These are phyloP conservation scores for Hirudinaria manillensis DNA, from an alignment of 2,888 invertebrate species.

Conservation along the genomic window DNA sequence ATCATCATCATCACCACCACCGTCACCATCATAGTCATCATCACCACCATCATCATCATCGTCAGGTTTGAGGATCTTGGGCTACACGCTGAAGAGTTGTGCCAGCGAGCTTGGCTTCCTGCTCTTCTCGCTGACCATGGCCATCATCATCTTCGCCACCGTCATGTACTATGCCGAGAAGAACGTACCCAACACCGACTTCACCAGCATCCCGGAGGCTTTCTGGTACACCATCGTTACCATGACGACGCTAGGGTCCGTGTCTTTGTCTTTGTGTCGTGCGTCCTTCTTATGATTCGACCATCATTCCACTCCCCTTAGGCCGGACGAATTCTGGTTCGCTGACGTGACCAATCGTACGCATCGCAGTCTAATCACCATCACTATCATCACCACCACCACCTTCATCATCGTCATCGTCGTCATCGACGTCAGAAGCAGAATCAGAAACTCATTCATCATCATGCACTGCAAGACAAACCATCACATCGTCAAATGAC, in stretches of 20 bases:
- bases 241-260: constrained; percentile 98
- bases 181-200: constrained; percentile 90
- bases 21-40: constrained; percentile 6
- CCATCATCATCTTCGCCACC: constrained; percentile 99
- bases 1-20: constrained; percentile 17
- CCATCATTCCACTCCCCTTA: too few relatives aligned
- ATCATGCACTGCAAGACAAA: too few relatives aligned
- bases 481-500: too few relatives aligned
- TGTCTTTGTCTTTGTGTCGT: constrained; percentile 49
- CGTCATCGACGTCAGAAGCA: too few relatives aligned
- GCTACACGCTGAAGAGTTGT: constrained; percentile 97
- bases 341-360: too few relatives aligned
- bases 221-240: constrained; percentile 99
- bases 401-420: too few relatives aligned
- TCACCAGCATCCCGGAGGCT: constrained; percentile 97
- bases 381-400: too few relatives aligned
- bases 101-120: constrained; percentile 98
- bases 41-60: not conserved
- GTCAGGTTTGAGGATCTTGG: constrained; percentile 84
- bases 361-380: too few relatives aligned
- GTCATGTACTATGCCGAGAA: constrained; percentile 99
- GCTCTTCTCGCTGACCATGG: constrained; percentile 98
- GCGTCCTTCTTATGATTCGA: not conserved
- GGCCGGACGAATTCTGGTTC: too few relatives aligned
- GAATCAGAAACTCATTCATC: too few relatives aligned